Base-by-base conservation (phyloP, 2,888 invertebrate species). In the Drosophila pseudotalamancana region DNA sequence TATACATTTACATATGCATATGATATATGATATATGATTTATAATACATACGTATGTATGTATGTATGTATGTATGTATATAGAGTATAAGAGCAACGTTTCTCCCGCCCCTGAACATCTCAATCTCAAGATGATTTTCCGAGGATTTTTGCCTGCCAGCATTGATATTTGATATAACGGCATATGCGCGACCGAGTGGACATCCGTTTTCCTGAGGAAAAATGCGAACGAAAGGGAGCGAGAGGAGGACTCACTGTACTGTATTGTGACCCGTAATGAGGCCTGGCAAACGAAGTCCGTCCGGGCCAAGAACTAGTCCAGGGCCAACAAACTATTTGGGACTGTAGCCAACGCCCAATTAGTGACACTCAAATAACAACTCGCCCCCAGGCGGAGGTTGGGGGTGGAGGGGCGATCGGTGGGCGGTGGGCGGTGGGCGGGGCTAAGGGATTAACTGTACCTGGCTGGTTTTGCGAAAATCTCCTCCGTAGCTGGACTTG, bases 331-430 rank as follows among this genome's bases (percentile, higher is more conserved):
- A 77, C 82, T 85, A 85, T 81, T 75, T 63, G 64, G 54, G 88
- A 88, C 68, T 83, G 60, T 65, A 57, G 80, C 57, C 74, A 60
- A 59, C 68, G 80, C 59, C 80, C 88, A 81, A 81, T 81, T 81
- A 81, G 80, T 79, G 84, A 72, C 80, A 78, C 88, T 88, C 88
- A 72, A 86, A 79, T 75, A 77, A 60, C 57, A 49, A 53, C 32
- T 34, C 37, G 25, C 25, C 18, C 11, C 6, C 57, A 51, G 43
- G 11, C 6, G 27, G 34, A n/a, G n/a, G n/a, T n/a, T n/a, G n/a
- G n/a, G n/a, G n/a, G n/a, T n/a, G n/a, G n/a, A n/a, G n/a, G n/a
- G n/a, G n/a, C n/a, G n/a, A n/a, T n/a, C n/a, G n/a, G n/a, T n/a
- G n/a, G n/a, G n/a, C n/a, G n/a, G n/a, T n/a, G n/a, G 56, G 32